These are phyloP conservation scores for Podocnemis expansa DNA, from an alignment of 2,113 vertebrate species.

Conservation along the genomic window DNA sequence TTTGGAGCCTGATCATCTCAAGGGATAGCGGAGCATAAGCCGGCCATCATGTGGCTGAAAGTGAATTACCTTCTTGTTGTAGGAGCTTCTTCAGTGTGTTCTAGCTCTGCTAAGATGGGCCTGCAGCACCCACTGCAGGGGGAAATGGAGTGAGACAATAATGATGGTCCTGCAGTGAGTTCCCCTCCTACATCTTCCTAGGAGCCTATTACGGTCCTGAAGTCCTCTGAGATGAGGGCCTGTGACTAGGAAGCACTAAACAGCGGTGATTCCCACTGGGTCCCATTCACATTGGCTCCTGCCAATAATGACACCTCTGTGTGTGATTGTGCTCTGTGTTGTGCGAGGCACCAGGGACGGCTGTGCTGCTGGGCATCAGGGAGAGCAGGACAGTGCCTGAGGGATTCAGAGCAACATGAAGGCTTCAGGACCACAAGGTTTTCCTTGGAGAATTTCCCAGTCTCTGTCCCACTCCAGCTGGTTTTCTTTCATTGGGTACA, in stretches of 20 bases:
- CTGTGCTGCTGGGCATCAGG: not conserved
- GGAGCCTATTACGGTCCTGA: no score
- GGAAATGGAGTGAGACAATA: not conserved
- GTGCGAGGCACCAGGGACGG: not conserved
- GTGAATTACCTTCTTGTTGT: not conserved
- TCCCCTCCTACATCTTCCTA: no score
- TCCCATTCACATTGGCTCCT: not conserved
- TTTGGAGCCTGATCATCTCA: accelerated
- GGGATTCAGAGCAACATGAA: not conserved
- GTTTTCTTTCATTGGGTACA: no score
- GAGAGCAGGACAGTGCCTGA: not conserved
- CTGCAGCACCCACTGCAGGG: not conserved
- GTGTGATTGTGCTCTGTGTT: not conserved
- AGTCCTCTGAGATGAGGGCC: no score
- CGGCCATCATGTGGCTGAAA: not conserved
- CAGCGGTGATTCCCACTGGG: not conserved
- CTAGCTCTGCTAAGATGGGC: not conserved
- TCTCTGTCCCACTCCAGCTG: not conserved
- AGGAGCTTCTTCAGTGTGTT: not conserved
- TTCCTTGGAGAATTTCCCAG: no score
- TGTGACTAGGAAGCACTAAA: not conserved
- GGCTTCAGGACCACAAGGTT: not conserved
- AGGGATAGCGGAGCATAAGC: not conserved
- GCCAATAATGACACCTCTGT: not conserved
- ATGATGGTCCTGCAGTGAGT: no score